Percentiles rank a stretch among this genome's conserved stretches.
Conservation (phyloP, 2,797 vertebrate genomes). For the Parauchenoglanis ngamensis region DNA sequence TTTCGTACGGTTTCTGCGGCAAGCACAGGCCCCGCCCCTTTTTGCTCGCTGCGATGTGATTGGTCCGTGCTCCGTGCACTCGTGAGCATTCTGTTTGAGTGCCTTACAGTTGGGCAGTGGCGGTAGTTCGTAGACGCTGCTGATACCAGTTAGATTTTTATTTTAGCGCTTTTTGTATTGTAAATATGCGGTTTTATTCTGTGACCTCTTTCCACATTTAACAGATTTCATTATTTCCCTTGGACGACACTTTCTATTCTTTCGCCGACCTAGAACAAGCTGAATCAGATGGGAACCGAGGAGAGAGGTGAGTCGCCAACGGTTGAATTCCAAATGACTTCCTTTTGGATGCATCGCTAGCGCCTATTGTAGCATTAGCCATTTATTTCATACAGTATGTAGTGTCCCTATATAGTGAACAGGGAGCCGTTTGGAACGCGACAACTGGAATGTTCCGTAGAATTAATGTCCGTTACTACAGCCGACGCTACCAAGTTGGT, state of each 20-base stretch:
- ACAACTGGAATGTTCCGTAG: background rate
- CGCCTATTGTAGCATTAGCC: background rate
- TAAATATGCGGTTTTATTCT: background rate
- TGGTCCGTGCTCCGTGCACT: conserved; percentile 4
- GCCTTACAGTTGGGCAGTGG: conserved; percentile 30
- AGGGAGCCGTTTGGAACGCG: background rate
- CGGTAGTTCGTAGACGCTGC: conserved; percentile 10
- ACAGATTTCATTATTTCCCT: background rate
- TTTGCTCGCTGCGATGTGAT: background rate
- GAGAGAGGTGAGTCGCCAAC: conserved; percentile 58
- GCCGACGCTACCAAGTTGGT: conserved; percentile 13
- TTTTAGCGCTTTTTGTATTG: background rate
- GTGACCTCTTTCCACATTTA: background rate
- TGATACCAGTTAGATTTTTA: background rate
- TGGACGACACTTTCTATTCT: background rate
- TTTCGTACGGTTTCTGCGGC: conserved; percentile 19
- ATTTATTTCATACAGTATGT: background rate
- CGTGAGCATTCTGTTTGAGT: conserved; percentile 29
- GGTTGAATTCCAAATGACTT: conserved; percentile 6
- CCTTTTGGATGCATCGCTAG: background rate
- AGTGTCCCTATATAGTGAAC: background rate
- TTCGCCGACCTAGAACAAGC: background rate
- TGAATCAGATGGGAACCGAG: conserved; percentile 58
- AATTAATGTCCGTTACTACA: background rate
- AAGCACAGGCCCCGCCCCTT: conserved; percentile 18